phyloP scores from a whole-genome alignment of 2,888 invertebrate species.

The Operophtera brumata region DNA sequence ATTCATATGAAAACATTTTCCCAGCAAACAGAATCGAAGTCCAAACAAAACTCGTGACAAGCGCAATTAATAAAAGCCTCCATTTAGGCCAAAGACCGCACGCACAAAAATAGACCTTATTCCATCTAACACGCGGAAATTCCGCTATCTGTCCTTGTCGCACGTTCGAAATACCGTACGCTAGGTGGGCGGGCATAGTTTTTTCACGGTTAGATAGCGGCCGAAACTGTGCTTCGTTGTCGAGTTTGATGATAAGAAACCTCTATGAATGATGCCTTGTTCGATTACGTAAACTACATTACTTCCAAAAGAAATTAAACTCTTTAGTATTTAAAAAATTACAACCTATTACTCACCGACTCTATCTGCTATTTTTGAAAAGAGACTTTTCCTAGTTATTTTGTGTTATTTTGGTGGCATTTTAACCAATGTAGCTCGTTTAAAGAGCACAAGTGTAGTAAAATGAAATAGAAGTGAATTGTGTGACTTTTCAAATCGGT shows the following conservation, averaged over 20 bases:
- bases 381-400: too few species aligned
- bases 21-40: conserved; percentile 31
- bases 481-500: too few species aligned
- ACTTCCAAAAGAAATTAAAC: conserved; percentile 2
- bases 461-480: too few species aligned
- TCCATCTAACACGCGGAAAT: conserved; percentile 45
- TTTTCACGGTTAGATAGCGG: conserved; percentile 78
- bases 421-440: too few species aligned
- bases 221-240: conserved; percentile 58
- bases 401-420: too few species aligned
- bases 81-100: conserved; percentile 61
- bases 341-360: too few species aligned
- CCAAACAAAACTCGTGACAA: conserved; percentile 49
- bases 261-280: conserved; percentile 33
- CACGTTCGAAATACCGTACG: conserved; percentile 77
- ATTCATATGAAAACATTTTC: conserved; percentile 4
- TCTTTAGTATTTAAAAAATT: neutral
- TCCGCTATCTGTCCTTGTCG: conserved; percentile 49
- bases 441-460: too few species aligned
- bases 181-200: conserved; percentile 69
- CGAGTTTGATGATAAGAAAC: conserved; percentile 46
- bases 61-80: conserved; percentile 64
- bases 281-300: conserved; percentile 4
- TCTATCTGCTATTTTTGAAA: too few species aligned
- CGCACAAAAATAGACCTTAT: conserved; percentile 50